These are phyloP conservation scores for Callipepla californica DNA, from an alignment of 2,113 vertebrate genomes.

Conservation along the genomic window DNA sequence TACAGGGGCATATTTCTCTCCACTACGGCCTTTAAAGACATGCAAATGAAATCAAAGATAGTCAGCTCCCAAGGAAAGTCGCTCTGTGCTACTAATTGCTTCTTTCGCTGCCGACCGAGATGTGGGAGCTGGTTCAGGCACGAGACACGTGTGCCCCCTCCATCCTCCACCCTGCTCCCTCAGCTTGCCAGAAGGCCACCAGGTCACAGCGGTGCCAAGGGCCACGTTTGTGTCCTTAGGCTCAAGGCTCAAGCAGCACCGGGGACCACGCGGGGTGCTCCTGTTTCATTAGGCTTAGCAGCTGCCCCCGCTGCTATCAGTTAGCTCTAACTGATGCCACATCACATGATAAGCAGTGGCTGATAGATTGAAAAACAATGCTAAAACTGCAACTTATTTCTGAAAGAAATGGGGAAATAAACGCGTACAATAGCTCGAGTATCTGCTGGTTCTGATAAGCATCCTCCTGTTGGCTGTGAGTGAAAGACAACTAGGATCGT, in stretches of 20 bases:
- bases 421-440: conserved; percentile 77
- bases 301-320: conserved; percentile 65
- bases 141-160: not conserved
- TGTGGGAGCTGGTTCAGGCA: not conserved
- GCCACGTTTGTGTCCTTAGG: conserved; percentile 52
- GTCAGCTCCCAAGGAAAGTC: conserved; percentile 12
- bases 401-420: conserved; percentile 85
- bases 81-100: conserved; percentile 35
- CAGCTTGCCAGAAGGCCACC: not conserved
- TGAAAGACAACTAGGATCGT: conserved; percentile 84
- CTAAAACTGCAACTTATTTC: conserved; percentile 70
- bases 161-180: conserved; percentile 23
- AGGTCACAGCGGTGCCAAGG: not conserved
- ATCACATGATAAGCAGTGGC: conserved; percentile 36
- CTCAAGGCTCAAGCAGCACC: not conserved
- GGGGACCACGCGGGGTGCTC: conserved; percentile 10
- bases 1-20: not conserved
- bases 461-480: conserved; percentile 87
- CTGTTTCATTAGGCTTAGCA: conserved; percentile 55
- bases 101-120: not conserved
- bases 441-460: conserved; percentile 87
- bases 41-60: conserved; percentile 55
- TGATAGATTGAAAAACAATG: conserved; percentile 26
- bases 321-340: conserved; percentile 25
- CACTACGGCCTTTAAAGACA: conserved; percentile 18